phyloP scores from a whole-genome alignment of 2,113 vertebrate genomes.

The Sander lucioperca region DNA sequence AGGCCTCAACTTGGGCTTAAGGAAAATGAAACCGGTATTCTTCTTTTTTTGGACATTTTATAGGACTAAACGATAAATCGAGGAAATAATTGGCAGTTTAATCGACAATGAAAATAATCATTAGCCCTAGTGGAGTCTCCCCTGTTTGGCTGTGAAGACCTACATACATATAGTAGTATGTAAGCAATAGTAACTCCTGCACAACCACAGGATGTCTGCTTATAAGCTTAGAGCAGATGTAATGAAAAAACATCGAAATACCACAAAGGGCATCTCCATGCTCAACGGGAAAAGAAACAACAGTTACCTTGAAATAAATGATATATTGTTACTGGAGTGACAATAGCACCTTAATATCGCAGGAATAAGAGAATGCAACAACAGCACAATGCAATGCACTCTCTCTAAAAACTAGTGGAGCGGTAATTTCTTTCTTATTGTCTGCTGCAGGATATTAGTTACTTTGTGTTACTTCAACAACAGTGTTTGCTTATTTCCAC shows the following conservation, averaged over 20 bases:
- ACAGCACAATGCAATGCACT: background rate
- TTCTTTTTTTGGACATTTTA: background rate
- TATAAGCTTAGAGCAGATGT: background rate
- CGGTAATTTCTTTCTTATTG: too few species aligned
- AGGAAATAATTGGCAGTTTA: background rate
- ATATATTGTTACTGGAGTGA: background rate
- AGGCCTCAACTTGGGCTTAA: background rate
- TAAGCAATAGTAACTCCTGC: background rate
- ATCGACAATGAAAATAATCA: background rate
- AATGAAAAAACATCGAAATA: constrained; percentile 38
- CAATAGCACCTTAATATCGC: background rate
- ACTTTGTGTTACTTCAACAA: background rate
- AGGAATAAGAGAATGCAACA: background rate
- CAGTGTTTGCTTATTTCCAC: constrained; percentile 15
- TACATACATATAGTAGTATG: background rate
- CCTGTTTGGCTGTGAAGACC: background rate
- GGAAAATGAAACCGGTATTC: background rate
- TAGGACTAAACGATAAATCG: background rate
- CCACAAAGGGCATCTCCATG: background rate
- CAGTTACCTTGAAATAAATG: background rate
- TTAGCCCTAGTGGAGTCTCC: background rate
- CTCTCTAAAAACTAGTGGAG: too few species aligned
- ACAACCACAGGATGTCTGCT: constrained; percentile 41
- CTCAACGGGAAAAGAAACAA: background rate
- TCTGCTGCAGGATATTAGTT: too few species aligned